These are phyloP conservation scores for Sitobion miscanthi DNA, from an alignment of 1,140 invertebrate genomes.

Conservation along the genomic window DNA sequence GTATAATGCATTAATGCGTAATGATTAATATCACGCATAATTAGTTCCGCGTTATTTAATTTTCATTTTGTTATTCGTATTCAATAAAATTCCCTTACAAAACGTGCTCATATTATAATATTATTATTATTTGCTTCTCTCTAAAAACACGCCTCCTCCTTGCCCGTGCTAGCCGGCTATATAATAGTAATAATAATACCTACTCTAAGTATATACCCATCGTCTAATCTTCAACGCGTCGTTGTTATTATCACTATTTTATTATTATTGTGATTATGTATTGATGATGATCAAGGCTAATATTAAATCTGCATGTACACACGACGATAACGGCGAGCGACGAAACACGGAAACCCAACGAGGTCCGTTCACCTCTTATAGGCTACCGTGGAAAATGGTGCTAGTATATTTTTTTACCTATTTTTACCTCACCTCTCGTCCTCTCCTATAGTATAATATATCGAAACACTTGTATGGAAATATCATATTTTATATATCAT, in stretches of 20 bases:
- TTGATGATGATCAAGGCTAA: constrained; percentile 44
- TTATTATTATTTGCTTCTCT: constrained; percentile 28
- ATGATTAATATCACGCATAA: neutral
- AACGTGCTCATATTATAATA: constrained; percentile 14
- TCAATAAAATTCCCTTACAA: neutral
- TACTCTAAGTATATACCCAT: neutral
- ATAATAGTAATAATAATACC: neutral
- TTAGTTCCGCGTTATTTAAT: constrained; percentile 12
- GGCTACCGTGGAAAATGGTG: constrained; percentile 38
- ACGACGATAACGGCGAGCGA: constrained; percentile 16
- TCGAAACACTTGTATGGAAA: constrained; percentile 23
- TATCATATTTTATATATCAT: neutral
- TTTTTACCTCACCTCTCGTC: neutral
- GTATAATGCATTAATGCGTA: neutral
- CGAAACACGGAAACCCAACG: neutral
- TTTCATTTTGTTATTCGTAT: neutral
- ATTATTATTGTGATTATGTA: constrained; percentile 32
- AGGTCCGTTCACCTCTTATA: constrained; percentile 47
- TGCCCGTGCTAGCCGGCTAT: neutral
- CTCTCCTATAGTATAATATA: neutral
- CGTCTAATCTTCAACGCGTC: constrained; percentile 14
- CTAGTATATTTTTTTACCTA: neutral
- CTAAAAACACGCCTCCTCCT: neutral
- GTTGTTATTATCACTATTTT: constrained; percentile 30
- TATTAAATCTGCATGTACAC: constrained; percentile 37